Percentiles rank a stretch among this genome's conserved stretches.
Conservation (phyloP, 2,113 vertebrate genomes). For the Hyperopisus bebe region DNA sequence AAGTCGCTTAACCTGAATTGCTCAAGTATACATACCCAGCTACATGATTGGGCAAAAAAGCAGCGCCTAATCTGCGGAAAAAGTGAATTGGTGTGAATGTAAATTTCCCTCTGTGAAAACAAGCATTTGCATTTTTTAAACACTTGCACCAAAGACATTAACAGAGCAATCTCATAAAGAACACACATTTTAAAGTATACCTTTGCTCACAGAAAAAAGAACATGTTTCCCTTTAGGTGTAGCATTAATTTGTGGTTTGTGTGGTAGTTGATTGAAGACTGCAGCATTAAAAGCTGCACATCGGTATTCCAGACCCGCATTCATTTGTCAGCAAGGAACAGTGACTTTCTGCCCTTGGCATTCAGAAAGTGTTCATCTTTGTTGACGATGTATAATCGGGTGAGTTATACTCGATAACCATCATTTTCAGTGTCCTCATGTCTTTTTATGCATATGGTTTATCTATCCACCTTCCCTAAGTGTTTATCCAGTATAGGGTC, state of each 20-base stretch:
- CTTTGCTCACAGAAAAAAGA: not conserved
- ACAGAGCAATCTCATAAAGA: not conserved
- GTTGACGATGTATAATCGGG: not conserved
- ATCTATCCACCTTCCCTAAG: not conserved
- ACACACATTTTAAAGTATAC: not conserved
- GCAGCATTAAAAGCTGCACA: not conserved
- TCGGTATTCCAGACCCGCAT: not conserved
- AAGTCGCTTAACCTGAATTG: not conserved
- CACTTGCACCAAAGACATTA: not conserved
- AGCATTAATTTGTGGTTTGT: not conserved
- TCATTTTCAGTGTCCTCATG: not conserved
- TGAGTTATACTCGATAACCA: not conserved
- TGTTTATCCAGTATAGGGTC: not conserved
- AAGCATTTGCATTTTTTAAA: not conserved
- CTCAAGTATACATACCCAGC: not conserved
- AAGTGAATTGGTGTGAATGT: not conserved
- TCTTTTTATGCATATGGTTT: not conserved
- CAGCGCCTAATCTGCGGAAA: not conserved
- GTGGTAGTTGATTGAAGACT: not conserved
- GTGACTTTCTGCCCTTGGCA: not conserved
- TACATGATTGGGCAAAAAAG: not conserved
- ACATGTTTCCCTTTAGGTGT: not conserved
- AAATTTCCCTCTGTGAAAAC: not conserved
- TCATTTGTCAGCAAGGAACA: not conserved
- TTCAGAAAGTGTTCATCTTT: not conserved